Evolutionary conservation across 30 jellyfish, hydroid and myxozoan species (phyloP).

Genomic region (Hydractinia symbiolongicarpus): DNA sequence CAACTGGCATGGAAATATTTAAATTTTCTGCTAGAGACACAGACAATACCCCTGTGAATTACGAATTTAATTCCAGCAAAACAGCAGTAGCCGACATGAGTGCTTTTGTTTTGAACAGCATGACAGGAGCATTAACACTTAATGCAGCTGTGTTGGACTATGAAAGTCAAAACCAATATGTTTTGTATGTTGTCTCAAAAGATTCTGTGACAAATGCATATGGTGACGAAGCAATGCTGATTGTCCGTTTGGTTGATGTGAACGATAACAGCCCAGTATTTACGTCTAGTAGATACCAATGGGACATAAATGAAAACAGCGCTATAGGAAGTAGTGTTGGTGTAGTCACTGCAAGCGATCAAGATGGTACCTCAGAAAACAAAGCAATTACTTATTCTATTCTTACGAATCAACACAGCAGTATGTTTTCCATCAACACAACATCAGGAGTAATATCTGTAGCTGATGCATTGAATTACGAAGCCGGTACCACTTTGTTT

Average conservation of each 20-base stretch:
- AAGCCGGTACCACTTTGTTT: background rate
- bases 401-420: conserved; percentile 18
- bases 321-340: conserved; percentile 35
- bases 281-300: background rate
- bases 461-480: conserved; percentile 7
- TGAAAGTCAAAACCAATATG: background rate
- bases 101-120: background rate
- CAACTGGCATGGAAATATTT: background rate
- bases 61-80: background rate
- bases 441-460: background rate
- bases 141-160: conserved; percentile 1
- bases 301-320: conserved; percentile 41
- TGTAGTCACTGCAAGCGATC: conserved; percentile 33
- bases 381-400: background rate
- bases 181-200: conserved; percentile 3
- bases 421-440: background rate
- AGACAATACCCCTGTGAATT: background rate
- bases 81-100: background rate
- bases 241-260: conserved; percentile 38
- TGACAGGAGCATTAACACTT: background rate
- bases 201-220: conserved; percentile 25
- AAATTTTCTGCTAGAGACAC: background rate
- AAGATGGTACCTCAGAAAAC: conserved; percentile 23
- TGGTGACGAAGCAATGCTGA: conserved; percentile 30
- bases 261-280: conserved; percentile 75